Evolutionary conservation across 2,113 vertebrate species (phyloP).

Genomic region (Serilophus lunatus): DNA sequence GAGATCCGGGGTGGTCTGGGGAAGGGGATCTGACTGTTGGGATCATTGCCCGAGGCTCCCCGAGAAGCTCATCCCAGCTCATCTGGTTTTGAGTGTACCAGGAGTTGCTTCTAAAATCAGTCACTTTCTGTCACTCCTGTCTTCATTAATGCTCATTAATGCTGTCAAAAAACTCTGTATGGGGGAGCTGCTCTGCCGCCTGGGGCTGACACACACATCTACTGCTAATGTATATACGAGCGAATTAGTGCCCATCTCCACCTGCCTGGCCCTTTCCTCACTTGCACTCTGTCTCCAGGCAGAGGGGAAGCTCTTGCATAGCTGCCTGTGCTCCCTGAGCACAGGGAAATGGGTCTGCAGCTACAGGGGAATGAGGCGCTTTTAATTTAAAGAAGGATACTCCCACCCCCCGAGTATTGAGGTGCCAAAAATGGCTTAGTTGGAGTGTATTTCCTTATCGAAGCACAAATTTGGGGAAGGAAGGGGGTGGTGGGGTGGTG

Average conservation of each 20-base stretch:
- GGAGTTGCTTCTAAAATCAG: not conserved
- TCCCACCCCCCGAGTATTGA: accelerated
- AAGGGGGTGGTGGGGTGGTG: too few relatives aligned
- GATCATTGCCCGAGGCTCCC: not conserved
- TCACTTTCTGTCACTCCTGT: not conserved
- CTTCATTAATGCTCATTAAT: not conserved
- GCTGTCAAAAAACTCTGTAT: not conserved
- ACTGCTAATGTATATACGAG: accelerated
- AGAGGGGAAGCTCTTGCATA: not conserved
- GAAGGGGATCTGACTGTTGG: not conserved
- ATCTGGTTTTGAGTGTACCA: not conserved
- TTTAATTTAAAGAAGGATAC: not conserved
- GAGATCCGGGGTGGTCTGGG: not conserved
- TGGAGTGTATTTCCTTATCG: accelerated
- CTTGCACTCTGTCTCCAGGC: accelerated
- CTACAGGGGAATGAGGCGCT: not conserved
- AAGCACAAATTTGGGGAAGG: not conserved
- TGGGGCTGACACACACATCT: not conserved
- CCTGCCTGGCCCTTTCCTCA: not conserved
- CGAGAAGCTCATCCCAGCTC: not conserved
- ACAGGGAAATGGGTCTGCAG: not conserved
- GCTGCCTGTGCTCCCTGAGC: not conserved
- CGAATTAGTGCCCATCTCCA: not conserved
- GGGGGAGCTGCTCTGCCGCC: not conserved
- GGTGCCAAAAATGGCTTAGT: not conserved